phyloP scores from a whole-genome alignment of 2,888 invertebrate species.

The Thyatira batis region DNA sequence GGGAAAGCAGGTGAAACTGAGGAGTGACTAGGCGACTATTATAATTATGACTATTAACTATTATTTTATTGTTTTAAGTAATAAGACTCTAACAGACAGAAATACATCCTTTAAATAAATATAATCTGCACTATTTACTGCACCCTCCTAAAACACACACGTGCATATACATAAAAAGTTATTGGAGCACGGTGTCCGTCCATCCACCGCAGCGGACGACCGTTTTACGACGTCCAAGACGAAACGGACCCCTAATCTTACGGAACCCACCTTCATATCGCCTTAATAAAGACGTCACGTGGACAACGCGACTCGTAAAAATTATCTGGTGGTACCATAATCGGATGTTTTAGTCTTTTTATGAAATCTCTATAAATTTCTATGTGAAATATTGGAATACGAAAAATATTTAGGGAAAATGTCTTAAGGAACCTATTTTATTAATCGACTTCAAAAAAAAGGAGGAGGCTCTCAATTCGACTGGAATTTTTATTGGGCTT shows the following conservation, averaged over 20 bases:
- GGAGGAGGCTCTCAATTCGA: no score
- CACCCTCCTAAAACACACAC: background rate
- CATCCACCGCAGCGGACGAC: conserved; percentile 55
- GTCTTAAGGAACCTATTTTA: no score
- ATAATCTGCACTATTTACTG: no score
- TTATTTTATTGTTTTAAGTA: no score
- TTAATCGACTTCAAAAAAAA: no score
- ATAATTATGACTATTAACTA: no score
- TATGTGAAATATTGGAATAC: background rate
- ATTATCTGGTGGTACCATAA: conserved; percentile 33
- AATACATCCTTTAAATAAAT: background rate
- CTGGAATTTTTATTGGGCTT: no score
- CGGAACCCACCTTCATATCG: conserved; percentile 54
- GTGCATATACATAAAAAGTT: background rate
- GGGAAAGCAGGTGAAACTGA: no score
- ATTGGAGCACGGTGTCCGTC: conserved; percentile 13
- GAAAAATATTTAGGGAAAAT: no score
- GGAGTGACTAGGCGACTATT: no score
- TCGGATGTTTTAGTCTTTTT: background rate
- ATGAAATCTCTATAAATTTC: background rate
- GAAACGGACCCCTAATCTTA: conserved; percentile 58
- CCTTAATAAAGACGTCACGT: conserved; percentile 65
- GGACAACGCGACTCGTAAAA: conserved; percentile 44
- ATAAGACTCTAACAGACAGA: no score
- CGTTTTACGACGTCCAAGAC: conserved; percentile 42